Evolutionary conservation across 2,113 vertebrate genomes (phyloP).

Genomic region (Merops nubicus): DNA sequence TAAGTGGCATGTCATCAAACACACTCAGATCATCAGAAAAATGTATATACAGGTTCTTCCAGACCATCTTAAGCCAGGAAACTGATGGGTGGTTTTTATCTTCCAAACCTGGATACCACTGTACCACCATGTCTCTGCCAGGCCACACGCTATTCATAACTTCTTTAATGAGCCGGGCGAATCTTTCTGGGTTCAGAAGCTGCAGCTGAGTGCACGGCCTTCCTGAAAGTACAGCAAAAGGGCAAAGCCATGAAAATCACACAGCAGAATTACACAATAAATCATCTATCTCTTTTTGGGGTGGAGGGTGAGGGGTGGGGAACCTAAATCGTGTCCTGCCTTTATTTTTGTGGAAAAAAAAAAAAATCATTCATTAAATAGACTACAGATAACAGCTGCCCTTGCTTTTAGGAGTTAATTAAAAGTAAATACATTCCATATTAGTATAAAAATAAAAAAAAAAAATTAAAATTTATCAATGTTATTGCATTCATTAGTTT

Average conservation of each 20-base stretch:
- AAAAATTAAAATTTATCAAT: not conserved
- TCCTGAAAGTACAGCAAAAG: conserved; percentile 80
- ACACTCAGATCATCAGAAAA: conserved; percentile 90
- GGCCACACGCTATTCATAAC: conserved; percentile 88
- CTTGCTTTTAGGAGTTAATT: not conserved
- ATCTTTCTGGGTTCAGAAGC: conserved; percentile 89
- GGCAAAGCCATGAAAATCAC: conserved; percentile 14
- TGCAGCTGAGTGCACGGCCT: conserved; percentile 95
- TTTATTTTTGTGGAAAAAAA: not conserved
- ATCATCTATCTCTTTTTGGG: no score
- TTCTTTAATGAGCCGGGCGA: conserved; percentile 94
- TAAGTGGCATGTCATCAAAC: conserved; percentile 97
- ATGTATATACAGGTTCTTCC: conserved; percentile 95
- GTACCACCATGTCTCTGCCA: conserved; percentile 87
- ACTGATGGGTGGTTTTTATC: conserved; percentile 87
- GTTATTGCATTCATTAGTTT: conserved; percentile 34
- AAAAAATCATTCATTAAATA: not conserved
- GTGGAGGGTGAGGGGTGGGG: not conserved
- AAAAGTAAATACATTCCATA: conserved; percentile 20
- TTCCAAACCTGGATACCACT: conserved; percentile 88
- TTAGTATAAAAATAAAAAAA: conserved; percentile 1
- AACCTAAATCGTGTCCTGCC: not conserved
- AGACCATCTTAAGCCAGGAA: conserved; percentile 93
- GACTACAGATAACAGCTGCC: not conserved
- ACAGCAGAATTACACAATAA: not conserved